Percentiles rank a stretch among this genome's conserved stretches.
Evolutionary conservation across 1,140 invertebrate species (phyloP).

Genomic region (Riptortus pedestris): DNA sequence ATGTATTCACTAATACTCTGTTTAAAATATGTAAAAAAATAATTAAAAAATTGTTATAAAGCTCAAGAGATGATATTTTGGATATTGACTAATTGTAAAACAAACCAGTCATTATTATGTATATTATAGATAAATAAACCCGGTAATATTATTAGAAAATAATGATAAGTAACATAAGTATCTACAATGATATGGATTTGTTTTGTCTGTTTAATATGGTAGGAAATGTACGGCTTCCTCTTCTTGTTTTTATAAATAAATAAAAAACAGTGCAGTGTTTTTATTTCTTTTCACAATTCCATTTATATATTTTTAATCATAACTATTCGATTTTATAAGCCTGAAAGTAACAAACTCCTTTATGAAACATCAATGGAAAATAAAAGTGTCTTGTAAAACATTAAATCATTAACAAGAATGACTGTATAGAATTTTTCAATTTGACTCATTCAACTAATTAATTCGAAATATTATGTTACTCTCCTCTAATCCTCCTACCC

Average conservation of each 20-base stretch:
- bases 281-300: too few species aligned
- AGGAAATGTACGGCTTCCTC: conserved; percentile 19
- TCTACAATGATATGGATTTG: conserved; percentile 10
- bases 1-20: neutral
- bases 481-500: too few species aligned
- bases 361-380: too few species aligned
- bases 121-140: neutral
- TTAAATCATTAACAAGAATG: too few species aligned
- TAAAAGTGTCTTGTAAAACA: too few species aligned
- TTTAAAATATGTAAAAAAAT: neutral
- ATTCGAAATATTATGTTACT: too few species aligned
- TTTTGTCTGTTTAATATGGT: conserved; percentile 2
- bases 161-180: neutral
- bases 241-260: conserved; percentile 21
- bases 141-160: neutral
- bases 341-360: too few species aligned
- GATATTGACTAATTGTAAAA: neutral
- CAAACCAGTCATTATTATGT: neutral
- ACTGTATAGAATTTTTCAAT: too few species aligned
- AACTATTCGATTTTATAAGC: too few species aligned
- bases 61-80: conserved; percentile 22
- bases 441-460: too few species aligned
- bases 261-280: too few species aligned
- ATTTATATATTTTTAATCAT: too few species aligned
- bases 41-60: neutral